Conservation (phyloP, 2,888 invertebrate species). For the Drosophila neonasuta region DNA sequence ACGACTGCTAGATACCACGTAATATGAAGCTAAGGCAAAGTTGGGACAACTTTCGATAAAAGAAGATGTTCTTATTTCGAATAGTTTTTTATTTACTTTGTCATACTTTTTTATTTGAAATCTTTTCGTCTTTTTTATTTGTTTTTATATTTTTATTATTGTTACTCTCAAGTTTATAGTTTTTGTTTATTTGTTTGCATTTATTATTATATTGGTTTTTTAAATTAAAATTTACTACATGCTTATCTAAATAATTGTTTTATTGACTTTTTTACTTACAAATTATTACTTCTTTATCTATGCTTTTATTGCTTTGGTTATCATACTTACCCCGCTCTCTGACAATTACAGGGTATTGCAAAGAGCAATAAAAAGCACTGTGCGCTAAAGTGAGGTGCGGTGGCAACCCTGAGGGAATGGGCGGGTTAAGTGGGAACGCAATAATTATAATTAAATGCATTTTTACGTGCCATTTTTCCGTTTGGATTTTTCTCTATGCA, state of each 20-base stretch:
- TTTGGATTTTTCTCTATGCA: constrained; percentile 66
- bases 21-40: background rate
- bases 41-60: background rate
- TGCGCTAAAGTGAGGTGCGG: constrained; percentile 1
- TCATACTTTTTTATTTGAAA: no score
- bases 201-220: no score
- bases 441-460: constrained; percentile 78
- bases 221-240: no score
- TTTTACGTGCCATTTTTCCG: constrained; percentile 74
- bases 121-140: no score
- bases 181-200: no score
- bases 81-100: background rate
- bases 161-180: no score
- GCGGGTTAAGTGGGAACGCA: constrained; percentile 62
- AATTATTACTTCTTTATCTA: no score
- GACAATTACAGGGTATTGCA: constrained; percentile 31
- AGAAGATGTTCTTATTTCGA: background rate
- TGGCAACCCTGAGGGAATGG: constrained; percentile 27
- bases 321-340: background rate
- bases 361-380: constrained; percentile 43
- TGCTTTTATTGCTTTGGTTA: background rate
- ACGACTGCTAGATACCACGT: constrained; percentile 19
- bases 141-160: no score
- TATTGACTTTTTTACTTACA: no score
- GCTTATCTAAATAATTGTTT: no score